phyloP scores from a whole-genome alignment of 2,888 invertebrate genomes.

The Eremobia ochroleuca region DNA sequence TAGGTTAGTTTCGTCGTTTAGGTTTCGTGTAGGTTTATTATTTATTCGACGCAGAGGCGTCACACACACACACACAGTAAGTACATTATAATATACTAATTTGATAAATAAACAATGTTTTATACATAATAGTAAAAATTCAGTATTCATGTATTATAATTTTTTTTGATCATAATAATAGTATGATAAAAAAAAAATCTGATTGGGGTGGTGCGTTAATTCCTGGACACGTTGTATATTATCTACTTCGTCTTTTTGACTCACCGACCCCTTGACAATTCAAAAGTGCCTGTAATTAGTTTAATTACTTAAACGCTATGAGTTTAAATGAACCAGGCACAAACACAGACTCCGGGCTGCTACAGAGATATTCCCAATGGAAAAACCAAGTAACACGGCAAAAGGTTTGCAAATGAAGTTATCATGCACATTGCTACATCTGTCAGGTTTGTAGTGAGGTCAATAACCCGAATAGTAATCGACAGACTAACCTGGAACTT shows the following conservation, averaged over 20 bases:
- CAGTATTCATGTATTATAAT: too few species aligned
- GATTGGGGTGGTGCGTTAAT: too few species aligned
- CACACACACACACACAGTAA: too few species aligned
- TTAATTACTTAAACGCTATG: background rate
- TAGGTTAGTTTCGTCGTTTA: too few species aligned
- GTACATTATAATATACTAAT: too few species aligned
- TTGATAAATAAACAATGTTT: too few species aligned
- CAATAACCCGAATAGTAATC: constrained; percentile 53
- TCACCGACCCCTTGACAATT: background rate
- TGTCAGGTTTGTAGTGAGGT: constrained; percentile 51
- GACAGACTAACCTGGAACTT: constrained; percentile 71
- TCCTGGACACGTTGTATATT: background rate
- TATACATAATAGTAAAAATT: too few species aligned
- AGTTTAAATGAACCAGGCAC: background rate
- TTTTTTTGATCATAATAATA: too few species aligned
- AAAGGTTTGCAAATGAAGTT: constrained; percentile 62
- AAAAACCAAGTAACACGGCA: background rate
- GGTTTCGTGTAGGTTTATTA: too few species aligned
- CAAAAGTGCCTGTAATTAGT: background rate
- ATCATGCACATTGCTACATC: constrained; percentile 41
- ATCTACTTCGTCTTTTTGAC: background rate
- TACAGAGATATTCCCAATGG: background rate
- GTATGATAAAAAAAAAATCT: too few species aligned
- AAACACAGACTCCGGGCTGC: too few species aligned
- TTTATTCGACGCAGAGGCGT: too few species aligned